These are phyloP conservation scores for Oreochromis spilurus DNA, from an alignment of 2,113 vertebrate species.

Conservation along the genomic window DNA sequence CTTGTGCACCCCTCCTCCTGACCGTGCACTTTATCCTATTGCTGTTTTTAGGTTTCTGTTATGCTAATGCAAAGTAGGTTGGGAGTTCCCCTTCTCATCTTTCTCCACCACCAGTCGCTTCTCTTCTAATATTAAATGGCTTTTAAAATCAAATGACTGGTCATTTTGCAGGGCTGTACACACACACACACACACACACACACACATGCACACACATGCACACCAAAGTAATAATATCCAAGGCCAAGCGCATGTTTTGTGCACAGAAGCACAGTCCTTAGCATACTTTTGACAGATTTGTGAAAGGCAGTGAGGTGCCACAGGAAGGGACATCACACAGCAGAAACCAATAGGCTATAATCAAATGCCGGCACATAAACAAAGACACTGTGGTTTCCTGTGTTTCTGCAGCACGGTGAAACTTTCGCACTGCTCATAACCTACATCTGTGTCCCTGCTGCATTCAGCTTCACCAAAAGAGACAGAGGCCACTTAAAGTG, in stretches of 20 bases:
- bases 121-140: constrained; percentile 54
- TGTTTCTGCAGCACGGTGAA: constrained; percentile 28
- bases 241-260: neutral
- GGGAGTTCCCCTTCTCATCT: constrained; percentile 1
- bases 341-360: neutral
- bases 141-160: constrained; percentile 48
- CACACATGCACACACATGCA: neutral
- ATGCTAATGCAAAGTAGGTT: constrained; percentile 33
- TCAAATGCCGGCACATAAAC: neutral
- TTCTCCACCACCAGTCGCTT: neutral
- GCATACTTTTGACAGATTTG: neutral
- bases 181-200: neutral
- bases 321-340: constrained; percentile 41
- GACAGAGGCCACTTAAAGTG: neutral
- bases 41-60: constrained; percentile 28
- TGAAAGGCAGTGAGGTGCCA: neutral
- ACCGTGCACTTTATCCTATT: neutral
- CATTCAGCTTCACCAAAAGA: neutral
- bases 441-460: neutral
- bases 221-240: neutral
- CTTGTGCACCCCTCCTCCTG: neutral
- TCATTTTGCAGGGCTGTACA: neutral
- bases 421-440: neutral
- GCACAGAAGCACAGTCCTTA: neutral
- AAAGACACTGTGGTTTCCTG: constrained; percentile 59